Base-by-base conservation (phyloP, 2,888 invertebrate genomes). In the Rhopalosiphum nymphaeae region DNA sequence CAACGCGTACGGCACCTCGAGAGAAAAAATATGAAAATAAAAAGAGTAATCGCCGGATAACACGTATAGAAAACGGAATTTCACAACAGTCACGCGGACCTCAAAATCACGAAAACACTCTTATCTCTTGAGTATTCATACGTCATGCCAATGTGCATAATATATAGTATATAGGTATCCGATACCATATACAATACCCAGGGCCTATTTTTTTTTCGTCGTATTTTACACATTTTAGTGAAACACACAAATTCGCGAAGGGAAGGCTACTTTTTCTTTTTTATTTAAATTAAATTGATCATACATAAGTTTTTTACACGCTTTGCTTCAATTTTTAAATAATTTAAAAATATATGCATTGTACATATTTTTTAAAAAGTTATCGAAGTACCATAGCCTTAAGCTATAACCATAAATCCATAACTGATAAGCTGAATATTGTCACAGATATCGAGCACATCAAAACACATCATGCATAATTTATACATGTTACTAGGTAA, bases 11-110 rank as follows among this genome's bases (percentile, higher is more conserved):
- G 36, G n/a, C 78, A 36, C 36, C 78, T 36, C 21, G 78, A 36
- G 21, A 78, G 36, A 78, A 78, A 78, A 61, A 78, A 78, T 78
- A 78, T 78, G 78, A 36, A 78, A 78, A 78, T 78, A 78, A 36
- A 78, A 78, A 36, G 36, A 78, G 78, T 78, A 78, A 78, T 78
- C 78, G 21, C 78, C 36, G 78, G 21, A 78, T 78, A 36, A 42
- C 78, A 36, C 36, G 21, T 36, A 78, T 78, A 78, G 36, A 78
- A 78, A 78, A 78, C 36, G 78, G 78, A 78, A 78, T 78, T 78
- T 78, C 78, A 78, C 36, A 9, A 78, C 78, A 36, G 78, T 78
- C 78, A 78, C 78, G 36, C 21, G 36, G 3, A 78, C 78, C 26
- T 21, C 36, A 7, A 78, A 78, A 36, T 36, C 36, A 36, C 78